Base-by-base conservation (phyloP, 2,888 invertebrate species). In the Gibbula magus region DNA sequence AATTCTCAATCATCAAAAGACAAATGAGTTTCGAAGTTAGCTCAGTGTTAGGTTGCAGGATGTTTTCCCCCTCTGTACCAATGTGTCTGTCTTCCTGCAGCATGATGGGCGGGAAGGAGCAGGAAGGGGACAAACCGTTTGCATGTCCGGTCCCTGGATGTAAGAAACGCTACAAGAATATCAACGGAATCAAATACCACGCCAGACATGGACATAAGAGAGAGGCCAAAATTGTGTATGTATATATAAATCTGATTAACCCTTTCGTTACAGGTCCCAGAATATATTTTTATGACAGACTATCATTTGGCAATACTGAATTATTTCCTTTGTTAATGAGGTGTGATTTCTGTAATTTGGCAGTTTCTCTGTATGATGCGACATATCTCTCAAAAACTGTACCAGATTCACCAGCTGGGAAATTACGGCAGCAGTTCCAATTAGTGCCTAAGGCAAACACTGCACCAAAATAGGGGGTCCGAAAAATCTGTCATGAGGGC, bases 121-220 rank as follows among this genome's bases (percentile, higher is more conserved):
- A 84, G 10, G 90, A 94, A 77, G 94, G 93, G 85, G 96, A 96
- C 91, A 96, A 96, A 92, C 96, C 96, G 0, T 96, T 96, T 93
- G 96, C 95, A 8, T 97, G 97, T 92, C 96, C 96, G 0, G 96
- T 97, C 81, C 96, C 96, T 75, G 96, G 96, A 73, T 97, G 97
- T 93, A 96, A 96, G 93, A 97, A 97, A 91, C 94, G 96, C 61
- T 97, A 97, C 93, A 97, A 97, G 93, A 97, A 97, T 92, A 95
- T 96, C 80, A 97, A 97, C 93, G 97, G 97, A 79, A 96, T 97
- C 90, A 97, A 96, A 91, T 97, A 97, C 93, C 97, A 97, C 93
- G 96, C 96, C 66, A 96, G 96, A 93, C 96, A 96, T 92, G 96
- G 96, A 10, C 97, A 97, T 93, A 96, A 96, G 93, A 96, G 96